Percentiles rank a stretch among this genome's conserved stretches.
Conservation (phyloP, 2,888 invertebrate genomes). For the Sabatieria punctata region DNA sequence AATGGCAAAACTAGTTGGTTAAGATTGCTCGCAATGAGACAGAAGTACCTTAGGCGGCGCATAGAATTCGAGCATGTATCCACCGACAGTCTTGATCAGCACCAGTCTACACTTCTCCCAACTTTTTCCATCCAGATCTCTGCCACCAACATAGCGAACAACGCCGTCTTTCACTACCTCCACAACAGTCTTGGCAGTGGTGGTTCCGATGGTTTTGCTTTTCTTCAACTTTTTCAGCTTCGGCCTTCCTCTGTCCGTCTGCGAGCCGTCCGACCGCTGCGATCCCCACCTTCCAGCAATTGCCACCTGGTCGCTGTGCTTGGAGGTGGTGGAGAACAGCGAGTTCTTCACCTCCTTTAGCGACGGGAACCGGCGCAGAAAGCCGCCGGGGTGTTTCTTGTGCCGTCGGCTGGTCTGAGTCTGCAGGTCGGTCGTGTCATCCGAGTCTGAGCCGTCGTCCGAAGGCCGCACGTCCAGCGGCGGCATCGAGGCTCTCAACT, state of each 20-base stretch:
- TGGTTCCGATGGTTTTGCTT: slow-evolving; percentile 44
- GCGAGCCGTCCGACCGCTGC: background rate
- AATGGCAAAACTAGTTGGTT: too few species aligned
- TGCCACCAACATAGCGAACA: slow-evolving; percentile 77
- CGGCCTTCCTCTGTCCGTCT: background rate
- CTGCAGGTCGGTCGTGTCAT: slow-evolving; percentile 42
- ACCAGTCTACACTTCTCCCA: slow-evolving; percentile 86
- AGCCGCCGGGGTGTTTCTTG: background rate
- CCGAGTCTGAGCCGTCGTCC: slow-evolving; percentile 31
- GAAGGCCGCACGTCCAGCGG: slow-evolving; percentile 51
- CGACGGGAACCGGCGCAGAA: slow-evolving; percentile 5
- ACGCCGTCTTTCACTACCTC: slow-evolving; percentile 83
- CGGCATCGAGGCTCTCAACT: slow-evolving; percentile 3
- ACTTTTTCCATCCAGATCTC: slow-evolving; percentile 69
- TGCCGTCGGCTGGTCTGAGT: slow-evolving; percentile 45
- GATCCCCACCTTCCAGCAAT: background rate
- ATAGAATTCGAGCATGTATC: slow-evolving; percentile 87
- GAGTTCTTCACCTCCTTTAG: slow-evolving; percentile 6
- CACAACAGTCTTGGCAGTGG: slow-evolving; percentile 59
- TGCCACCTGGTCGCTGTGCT: background rate
- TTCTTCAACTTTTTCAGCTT: background rate
- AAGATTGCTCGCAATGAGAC: too few species aligned
- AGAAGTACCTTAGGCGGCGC: slow-evolving; percentile 74
- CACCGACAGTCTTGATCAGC: slow-evolving; percentile 75
- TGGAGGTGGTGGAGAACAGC: background rate